A percentile compares a stretch with the other conserved stretches of the same genome.
phyloP scores from a whole-genome alignment of 2,888 invertebrate genomes.

The Rutpela maculata region DNA sequence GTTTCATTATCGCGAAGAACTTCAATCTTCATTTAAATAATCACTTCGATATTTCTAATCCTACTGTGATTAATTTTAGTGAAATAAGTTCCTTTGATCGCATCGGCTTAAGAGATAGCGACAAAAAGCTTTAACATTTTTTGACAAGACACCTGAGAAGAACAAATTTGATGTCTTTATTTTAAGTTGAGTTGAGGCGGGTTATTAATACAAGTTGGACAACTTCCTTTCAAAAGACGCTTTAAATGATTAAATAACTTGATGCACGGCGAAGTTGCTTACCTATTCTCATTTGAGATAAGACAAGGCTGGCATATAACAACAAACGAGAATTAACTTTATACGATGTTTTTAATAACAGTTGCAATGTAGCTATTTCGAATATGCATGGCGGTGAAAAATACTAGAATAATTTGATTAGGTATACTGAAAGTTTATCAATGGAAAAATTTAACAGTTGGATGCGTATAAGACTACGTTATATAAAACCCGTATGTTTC shows the following conservation, averaged over 20 bases:
- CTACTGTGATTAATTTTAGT: constrained; percentile 69
- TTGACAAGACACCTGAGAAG: constrained; percentile 53
- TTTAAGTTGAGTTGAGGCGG: constrained; percentile 47
- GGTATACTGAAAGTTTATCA: too few relatives aligned
- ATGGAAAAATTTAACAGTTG: too few relatives aligned
- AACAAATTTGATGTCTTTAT: constrained; percentile 58
- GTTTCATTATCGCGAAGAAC: constrained; percentile 66
- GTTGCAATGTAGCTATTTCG: too few relatives aligned
- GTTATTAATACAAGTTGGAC: constrained; percentile 50
- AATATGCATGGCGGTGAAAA: too few relatives aligned
- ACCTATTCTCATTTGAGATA: constrained; percentile 13
- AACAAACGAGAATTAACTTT: background rate
- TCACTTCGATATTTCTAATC: constrained; percentile 71
- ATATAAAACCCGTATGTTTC: too few relatives aligned
- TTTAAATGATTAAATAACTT: constrained; percentile 45
- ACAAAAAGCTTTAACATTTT: constrained; percentile 54
- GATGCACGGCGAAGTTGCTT: constrained; percentile 13
- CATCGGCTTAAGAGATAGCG: constrained; percentile 55
- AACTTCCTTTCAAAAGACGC: constrained; percentile 48
- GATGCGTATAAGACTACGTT: too few relatives aligned
- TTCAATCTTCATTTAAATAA: constrained; percentile 72
- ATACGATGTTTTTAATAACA: background rate
- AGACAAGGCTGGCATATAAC: background rate
- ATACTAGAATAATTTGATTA: too few relatives aligned
- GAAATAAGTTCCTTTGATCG: constrained; percentile 67